These are phyloP conservation scores for Idaea aversata DNA, from an alignment of 2,888 invertebrate species.

Conservation along the genomic window DNA sequence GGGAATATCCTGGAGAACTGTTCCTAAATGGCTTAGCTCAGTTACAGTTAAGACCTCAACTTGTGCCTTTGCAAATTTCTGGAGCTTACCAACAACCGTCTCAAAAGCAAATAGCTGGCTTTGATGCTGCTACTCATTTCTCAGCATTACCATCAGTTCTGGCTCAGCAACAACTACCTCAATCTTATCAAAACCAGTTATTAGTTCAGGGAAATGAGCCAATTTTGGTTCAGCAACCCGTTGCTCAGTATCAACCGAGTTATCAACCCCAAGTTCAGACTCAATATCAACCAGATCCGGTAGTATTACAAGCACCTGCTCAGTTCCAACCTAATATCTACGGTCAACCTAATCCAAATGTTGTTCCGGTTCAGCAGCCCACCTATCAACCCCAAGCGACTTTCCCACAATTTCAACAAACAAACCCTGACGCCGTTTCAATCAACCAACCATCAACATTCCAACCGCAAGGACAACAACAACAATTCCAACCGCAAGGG, in stretches of 20 bases:
- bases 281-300: conserved; percentile 28
- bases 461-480: conserved; percentile 38
- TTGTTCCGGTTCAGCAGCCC: conserved; percentile 25
- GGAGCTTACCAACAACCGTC: conserved; percentile 53
- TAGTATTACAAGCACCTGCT: conserved; percentile 28
- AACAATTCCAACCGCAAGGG: no score
- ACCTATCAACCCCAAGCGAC: conserved; percentile 30
- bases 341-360: conserved; percentile 25
- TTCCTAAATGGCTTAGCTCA: conserved; percentile 64
- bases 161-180: conserved; percentile 50
- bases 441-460: conserved; percentile 31
- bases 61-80: conserved; percentile 50
- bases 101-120: conserved; percentile 53
- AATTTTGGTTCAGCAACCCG: conserved; percentile 31
- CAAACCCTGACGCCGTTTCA: conserved; percentile 22
- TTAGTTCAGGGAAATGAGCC: conserved; percentile 32
- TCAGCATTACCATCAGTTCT: conserved; percentile 64
- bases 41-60: conserved; percentile 59
- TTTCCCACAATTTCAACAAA: conserved; percentile 17
- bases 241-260: conserved; percentile 31
- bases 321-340: conserved; percentile 30
- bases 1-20: conserved; percentile 66
- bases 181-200: conserved; percentile 42
- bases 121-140: conserved; percentile 62
- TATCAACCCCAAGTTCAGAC: conserved; percentile 32